phyloP scores from a whole-genome alignment of 1,140 invertebrate genomes.

The Ditylenchus dipsaci region DNA sequence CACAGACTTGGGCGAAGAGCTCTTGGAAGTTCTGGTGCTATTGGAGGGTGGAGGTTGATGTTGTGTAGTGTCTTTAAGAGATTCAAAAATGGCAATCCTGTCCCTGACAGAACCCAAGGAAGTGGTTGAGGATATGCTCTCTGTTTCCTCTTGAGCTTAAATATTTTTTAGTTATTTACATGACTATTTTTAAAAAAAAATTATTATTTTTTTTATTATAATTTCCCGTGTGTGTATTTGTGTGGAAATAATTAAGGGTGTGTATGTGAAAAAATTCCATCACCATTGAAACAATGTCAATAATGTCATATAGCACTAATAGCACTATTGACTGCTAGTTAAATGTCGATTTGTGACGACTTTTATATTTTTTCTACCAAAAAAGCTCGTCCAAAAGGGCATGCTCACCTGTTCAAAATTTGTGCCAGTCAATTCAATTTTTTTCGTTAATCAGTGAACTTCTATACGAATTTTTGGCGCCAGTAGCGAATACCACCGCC shows the following conservation, averaged over 20 bases:
- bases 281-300: not conserved
- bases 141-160: constrained; percentile 1
- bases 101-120: constrained; percentile 20
- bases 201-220: not conserved
- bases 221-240: no score
- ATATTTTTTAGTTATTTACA: not conserved
- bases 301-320: not conserved
- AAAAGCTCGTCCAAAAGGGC: no score
- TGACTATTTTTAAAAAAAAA: not conserved
- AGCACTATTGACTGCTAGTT: no score
- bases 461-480: no score
- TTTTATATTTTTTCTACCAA: no score
- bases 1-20: not conserved
- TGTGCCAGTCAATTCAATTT: no score
- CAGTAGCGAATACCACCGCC: no score
- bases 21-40: not conserved
- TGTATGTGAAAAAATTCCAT: not conserved
- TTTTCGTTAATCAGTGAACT: no score
- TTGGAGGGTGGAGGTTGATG: not conserved
- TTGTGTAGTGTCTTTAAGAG: constrained; percentile 17
- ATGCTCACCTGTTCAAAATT: no score
- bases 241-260: not conserved
- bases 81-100: constrained; percentile 25
- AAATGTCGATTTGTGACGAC: no score
- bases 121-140: not conserved